Percentiles rank a stretch among this genome's conserved stretches.
These are phyloP conservation scores for Corythoichthys intestinalis DNA, from an alignment of 2,113 vertebrate genomes.

Conservation along the genomic window DNA sequence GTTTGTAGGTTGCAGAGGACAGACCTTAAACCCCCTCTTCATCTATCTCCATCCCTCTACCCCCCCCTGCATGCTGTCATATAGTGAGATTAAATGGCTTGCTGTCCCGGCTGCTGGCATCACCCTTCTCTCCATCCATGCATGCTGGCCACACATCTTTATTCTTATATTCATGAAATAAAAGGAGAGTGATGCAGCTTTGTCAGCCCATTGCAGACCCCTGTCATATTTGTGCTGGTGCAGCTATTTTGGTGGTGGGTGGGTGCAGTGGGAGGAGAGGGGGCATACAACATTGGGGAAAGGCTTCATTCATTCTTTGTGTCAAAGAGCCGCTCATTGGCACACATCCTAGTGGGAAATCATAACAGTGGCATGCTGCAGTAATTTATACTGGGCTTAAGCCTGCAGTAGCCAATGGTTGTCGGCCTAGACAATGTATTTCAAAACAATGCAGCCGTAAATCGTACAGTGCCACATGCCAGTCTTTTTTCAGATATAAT, in stretches of 20 bases:
- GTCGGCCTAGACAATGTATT: neutral
- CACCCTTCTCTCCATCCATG: slow-evolving; percentile 15
- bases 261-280: neutral
- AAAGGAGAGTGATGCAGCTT: slow-evolving; percentile 46
- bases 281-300: slow-evolving; percentile 22
- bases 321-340: slow-evolving; percentile 13
- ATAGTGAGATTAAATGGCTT: slow-evolving; percentile 63
- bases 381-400: neutral
- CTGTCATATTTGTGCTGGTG: slow-evolving; percentile 56
- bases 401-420: slow-evolving; percentile 5
- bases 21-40: slow-evolving; percentile 30
- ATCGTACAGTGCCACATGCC: neutral
- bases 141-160: slow-evolving; percentile 58
- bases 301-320: slow-evolving; percentile 48
- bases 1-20: slow-evolving; percentile 47
- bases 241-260: slow-evolving; percentile 49
- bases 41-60: slow-evolving; percentile 6
- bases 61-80: slow-evolving; percentile 43
- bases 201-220: slow-evolving; percentile 28
- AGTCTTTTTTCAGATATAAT: neutral
- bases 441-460: neutral
- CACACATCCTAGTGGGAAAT: slow-evolving; percentile 15
- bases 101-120: slow-evolving; percentile 59
- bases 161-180: slow-evolving; percentile 59
- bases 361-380: slow-evolving; percentile 13